A percentile compares a stretch with the other conserved stretches of the same genome.
Conservation (phyloP, 2,797 vertebrate genomes). For the Lates japonicus region DNA sequence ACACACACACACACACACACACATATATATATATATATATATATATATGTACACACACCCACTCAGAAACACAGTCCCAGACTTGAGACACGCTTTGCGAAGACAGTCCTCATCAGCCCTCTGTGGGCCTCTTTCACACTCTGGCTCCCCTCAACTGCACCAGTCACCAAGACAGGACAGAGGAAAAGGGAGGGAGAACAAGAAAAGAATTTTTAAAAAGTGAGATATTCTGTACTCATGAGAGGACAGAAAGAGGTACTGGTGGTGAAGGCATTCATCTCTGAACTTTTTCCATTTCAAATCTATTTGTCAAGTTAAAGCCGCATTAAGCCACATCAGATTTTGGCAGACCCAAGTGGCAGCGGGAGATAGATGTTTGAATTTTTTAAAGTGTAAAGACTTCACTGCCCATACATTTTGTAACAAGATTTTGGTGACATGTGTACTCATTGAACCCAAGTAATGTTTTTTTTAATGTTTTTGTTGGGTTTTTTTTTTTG, state of each 20-base stretch:
- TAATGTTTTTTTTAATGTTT: conserved; percentile 18
- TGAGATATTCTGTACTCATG: conserved; percentile 56
- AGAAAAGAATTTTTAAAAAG: conserved; percentile 38
- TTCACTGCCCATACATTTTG: conserved; percentile 43
- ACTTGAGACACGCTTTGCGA: conserved; percentile 65
- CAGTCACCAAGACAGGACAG: conserved; percentile 80
- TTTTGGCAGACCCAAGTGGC: conserved; percentile 57
- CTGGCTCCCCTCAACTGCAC: conserved; percentile 83
- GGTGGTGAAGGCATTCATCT: conserved; percentile 60
- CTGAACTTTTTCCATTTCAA: conserved; percentile 63
- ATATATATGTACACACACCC: conserved; percentile 18
- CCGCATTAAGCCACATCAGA: conserved; percentile 44
- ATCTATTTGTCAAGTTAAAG: conserved; percentile 65
- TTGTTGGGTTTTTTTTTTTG: no score
- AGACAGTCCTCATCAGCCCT: conserved; percentile 79
- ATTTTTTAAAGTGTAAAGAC: conserved; percentile 43
- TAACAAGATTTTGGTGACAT: conserved; percentile 39
- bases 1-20: conserved; percentile 25
- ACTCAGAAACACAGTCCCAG: conserved; percentile 59
- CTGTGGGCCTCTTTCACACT: conserved; percentile 85
- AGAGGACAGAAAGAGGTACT: conserved; percentile 56
- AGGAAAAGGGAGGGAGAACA: conserved; percentile 38
- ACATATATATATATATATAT: not conserved
- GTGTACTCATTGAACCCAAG: conserved; percentile 40
- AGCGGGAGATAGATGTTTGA: conserved; percentile 49